Conservation (phyloP, 2,888 invertebrate genomes). For the Caenorhabditis becei region DNA sequence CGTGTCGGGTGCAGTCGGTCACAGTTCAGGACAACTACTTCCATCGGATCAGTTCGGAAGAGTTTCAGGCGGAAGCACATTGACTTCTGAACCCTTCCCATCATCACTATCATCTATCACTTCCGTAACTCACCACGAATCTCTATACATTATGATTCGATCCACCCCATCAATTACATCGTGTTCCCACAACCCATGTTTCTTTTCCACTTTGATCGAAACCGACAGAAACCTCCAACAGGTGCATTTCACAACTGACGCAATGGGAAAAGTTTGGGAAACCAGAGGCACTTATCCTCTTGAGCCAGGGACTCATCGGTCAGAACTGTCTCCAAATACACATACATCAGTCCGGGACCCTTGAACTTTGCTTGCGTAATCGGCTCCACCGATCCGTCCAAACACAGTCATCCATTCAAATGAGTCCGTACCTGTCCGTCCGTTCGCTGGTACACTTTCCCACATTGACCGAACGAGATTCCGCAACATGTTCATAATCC, state of each 20-base stretch:
- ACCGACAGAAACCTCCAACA: constrained; percentile 36
- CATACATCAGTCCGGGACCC: constrained; percentile 39
- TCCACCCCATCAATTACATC: constrained; percentile 22
- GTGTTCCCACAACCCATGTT: constrained; percentile 18
- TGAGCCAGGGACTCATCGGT: constrained; percentile 13
- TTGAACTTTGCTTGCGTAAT: constrained; percentile 49
- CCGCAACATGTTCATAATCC: constrained; percentile 16
- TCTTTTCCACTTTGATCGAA: constrained; percentile 26
- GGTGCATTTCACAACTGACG: constrained; percentile 42
- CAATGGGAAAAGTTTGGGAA: constrained; percentile 10
- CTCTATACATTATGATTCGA: constrained; percentile 14
- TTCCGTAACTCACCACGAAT: not conserved
- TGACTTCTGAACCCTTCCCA: not conserved
- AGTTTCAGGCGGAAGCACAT: no score
- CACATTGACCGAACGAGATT: constrained; percentile 40
- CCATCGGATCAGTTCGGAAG: no score
- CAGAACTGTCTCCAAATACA: not conserved
- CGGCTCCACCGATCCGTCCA: constrained; percentile 24
- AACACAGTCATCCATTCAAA: constrained; percentile 22
- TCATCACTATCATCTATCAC: not conserved
- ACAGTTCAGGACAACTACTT: no score
- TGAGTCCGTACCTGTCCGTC: not conserved
- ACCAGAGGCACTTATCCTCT: not conserved
- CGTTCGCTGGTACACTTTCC: constrained; percentile 17
- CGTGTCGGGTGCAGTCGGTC: not conserved